Evolutionary conservation across 2,113 vertebrate genomes (phyloP).

Genomic region (Boulengeromyrus knoepffleri): DNA sequence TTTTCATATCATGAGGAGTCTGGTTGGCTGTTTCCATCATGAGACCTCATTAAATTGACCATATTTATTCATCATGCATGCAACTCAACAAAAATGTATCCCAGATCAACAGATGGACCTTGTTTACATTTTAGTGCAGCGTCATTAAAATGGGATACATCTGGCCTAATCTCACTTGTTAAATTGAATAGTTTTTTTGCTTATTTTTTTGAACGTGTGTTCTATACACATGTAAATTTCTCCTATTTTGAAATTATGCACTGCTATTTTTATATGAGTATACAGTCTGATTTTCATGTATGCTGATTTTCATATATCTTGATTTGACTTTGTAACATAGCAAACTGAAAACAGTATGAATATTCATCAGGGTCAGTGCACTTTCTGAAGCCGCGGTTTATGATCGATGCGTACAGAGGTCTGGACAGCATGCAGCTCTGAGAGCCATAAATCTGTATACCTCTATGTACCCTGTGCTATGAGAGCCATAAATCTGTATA

Average conservation of each 20-base stretch:
- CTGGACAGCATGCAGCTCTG: no score
- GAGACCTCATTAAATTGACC: background rate
- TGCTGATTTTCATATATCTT: background rate
- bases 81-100: background rate
- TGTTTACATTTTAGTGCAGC: background rate
- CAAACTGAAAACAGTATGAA: background rate
- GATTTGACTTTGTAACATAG: background rate
- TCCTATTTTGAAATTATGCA: background rate
- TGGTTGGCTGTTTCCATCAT: background rate
- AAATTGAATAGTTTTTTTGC: background rate
- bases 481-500: no score
- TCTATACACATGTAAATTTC: background rate
- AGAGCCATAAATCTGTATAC: background rate
- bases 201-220: background rate
- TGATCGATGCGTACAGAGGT: background rate
- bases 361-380: background rate
- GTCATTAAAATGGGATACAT: background rate
- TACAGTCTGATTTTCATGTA: background rate
- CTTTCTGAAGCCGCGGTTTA: background rate
- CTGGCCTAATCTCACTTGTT: background rate
- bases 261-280: background rate
- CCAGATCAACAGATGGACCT: background rate
- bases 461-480: background rate
- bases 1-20: background rate
- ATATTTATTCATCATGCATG: background rate